A percentile compares a stretch with the other conserved stretches of the same genome.
These are phyloP conservation scores for Micromesistius poutassou DNA, from an alignment of 2,797 vertebrate species.

Conservation along the genomic window DNA sequence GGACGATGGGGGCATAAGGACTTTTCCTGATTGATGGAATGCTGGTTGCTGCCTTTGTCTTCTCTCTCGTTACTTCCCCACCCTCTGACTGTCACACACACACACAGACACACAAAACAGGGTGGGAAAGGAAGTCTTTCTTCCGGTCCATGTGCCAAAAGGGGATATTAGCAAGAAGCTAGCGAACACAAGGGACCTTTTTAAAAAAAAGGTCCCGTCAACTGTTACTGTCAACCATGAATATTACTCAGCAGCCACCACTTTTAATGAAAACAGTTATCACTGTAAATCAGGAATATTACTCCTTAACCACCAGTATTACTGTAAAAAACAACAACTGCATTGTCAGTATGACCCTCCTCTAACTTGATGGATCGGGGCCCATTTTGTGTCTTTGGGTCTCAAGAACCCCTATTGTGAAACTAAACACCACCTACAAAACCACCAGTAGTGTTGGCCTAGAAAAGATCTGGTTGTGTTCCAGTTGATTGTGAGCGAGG, in stretches of 20 bases:
- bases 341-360: no score
- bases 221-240: neutral
- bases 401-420: no score
- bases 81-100: neutral
- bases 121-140: slow-evolving; percentile 10
- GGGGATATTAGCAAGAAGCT: neutral
- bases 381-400: no score
- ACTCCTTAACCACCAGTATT: no score
- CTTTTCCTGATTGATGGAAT: slow-evolving; percentile 32
- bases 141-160: slow-evolving; percentile 7
- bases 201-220: neutral
- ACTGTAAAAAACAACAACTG: no score
- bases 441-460: no score
- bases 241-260: neutral
- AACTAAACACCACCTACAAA: no score
- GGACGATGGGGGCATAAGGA: slow-evolving; percentile 10
- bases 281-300: no score
- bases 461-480: no score
- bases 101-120: slow-evolving; percentile 1
- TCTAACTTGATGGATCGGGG: no score
- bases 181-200: neutral
- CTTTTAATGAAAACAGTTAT: no score
- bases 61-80: slow-evolving; percentile 31
- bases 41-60: slow-evolving; percentile 20
- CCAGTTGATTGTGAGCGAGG: neutral